Percentiles rank a stretch among this genome's conserved stretches.
Conservation (phyloP, 2,888 invertebrate species). For the Phlogophora meticulosa region DNA sequence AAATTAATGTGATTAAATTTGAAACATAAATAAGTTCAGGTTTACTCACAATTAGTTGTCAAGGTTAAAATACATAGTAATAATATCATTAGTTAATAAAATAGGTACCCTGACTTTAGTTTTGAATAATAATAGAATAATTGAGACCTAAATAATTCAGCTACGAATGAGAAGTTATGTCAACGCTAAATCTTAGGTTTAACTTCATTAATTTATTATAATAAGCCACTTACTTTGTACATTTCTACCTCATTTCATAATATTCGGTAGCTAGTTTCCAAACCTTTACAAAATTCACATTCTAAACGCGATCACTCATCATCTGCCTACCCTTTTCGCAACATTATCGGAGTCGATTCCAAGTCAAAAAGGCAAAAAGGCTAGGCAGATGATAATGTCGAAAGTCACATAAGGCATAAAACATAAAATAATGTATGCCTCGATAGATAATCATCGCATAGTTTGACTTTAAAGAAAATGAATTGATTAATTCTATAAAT, state of each 20-base stretch:
- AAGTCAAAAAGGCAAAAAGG: neutral
- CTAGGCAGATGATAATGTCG: constrained; percentile 1
- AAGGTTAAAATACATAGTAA: neutral
- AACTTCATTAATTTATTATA: neutral
- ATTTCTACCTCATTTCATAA: constrained; percentile 10
- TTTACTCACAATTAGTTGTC: too few relatives aligned
- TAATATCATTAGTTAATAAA: too few relatives aligned
- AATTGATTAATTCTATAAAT: too few relatives aligned
- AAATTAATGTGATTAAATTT: too few relatives aligned
- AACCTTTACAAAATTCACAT: constrained; percentile 5
- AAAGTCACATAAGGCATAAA: too few relatives aligned
- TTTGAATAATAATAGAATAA: neutral
- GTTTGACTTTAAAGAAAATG: too few relatives aligned
- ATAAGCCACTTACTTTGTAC: constrained; percentile 4
- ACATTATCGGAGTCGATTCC: neutral
- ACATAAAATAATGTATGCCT: too few relatives aligned
- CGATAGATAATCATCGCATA: too few relatives aligned
- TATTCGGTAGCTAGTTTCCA: constrained; percentile 7
- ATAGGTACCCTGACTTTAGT: too few relatives aligned
- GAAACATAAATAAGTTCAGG: too few relatives aligned
- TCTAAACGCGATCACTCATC: neutral
- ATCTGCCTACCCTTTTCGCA: neutral
- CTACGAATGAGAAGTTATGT: neutral
- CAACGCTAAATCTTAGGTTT: neutral
- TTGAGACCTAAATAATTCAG: neutral